These are phyloP conservation scores for Acanthurus tractus DNA, from an alignment of 2,797 vertebrate genomes.

Conservation along the genomic window DNA sequence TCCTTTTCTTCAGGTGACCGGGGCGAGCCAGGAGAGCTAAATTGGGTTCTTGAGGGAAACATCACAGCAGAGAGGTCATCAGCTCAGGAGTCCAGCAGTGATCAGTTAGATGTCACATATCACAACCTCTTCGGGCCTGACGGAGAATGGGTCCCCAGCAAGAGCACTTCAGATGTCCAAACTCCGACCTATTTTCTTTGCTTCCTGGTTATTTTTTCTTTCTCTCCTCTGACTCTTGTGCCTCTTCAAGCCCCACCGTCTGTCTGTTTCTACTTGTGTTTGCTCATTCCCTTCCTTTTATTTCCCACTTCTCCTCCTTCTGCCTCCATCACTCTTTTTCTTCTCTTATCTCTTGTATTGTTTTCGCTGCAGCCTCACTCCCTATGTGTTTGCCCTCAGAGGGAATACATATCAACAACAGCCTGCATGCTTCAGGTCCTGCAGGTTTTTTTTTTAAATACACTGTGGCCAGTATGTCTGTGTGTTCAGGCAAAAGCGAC, in stretches of 20 bases:
- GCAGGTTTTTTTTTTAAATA: slow-evolving; percentile 47
- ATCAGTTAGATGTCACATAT: slow-evolving; percentile 59
- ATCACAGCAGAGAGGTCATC: slow-evolving; percentile 52
- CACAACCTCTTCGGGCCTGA: slow-evolving; percentile 36
- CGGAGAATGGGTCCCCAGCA: slow-evolving; percentile 15
- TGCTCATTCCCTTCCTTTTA: slow-evolving; percentile 18
- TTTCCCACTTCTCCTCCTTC: slow-evolving; percentile 12
- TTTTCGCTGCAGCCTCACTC: slow-evolving; percentile 7
- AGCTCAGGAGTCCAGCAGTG: slow-evolving; percentile 49
- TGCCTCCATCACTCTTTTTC: slow-evolving; percentile 21
- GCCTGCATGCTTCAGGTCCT: slow-evolving; percentile 32
- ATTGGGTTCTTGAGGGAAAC: slow-evolving; percentile 45
- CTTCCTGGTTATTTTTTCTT: background rate
- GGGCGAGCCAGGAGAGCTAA: slow-evolving; percentile 52
- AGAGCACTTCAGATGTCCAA: slow-evolving; percentile 34
- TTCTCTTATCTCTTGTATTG: slow-evolving; percentile 30
- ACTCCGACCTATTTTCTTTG: slow-evolving; percentile 31
- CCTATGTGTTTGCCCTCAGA: slow-evolving; percentile 33
- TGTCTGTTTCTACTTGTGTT: slow-evolving; percentile 24
- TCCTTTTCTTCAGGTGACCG: slow-evolving; percentile 38
- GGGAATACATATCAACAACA: slow-evolving; percentile 53
- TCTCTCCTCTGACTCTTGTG: slow-evolving; percentile 13
- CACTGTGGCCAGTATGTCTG: slow-evolving; percentile 27
- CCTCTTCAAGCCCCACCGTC: slow-evolving; percentile 16
- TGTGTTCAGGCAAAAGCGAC: slow-evolving; percentile 31